Base-by-base conservation (phyloP, 2,797 vertebrate species). In the Ciconia nigra region DNA sequence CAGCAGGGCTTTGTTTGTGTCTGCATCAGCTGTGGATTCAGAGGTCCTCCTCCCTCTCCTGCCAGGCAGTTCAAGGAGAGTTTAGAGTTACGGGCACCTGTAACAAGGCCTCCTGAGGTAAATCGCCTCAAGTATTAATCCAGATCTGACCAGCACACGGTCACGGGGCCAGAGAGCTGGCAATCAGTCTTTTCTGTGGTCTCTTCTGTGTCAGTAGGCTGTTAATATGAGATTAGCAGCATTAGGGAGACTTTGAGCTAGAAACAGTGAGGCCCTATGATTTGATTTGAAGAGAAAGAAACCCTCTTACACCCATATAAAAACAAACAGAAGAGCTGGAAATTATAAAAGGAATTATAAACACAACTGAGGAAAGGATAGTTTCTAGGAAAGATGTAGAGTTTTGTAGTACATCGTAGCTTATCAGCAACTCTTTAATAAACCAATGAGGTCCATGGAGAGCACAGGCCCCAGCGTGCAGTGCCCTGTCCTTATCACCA, bases 91-190 rank as follows among this genome's bases (percentile, higher is more conserved):
- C 69, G 85, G 52, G 81, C 89, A 94, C 95, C 85, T 96, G 90
- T 80, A 87, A 31, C 70, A 84, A 93, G 87, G 94, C 91, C 63
- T 96, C 94, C 81, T 86, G 83, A 94, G 92, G 94, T 90, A 97
- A 97, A 97, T 97, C 96, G 41, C 83, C 95, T 97, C 96, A 96
- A 24, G 86, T 26, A 62, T 94, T 97, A 97, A 97, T 97, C 97
- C 95, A 96, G 92, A 89, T 96, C 93, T 93, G 96, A 95, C 70
- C 59, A 46, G 74, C 76, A 66, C 77, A 61, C n/a, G 58, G 96
- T 96, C 95, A 96, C 86, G 96, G 90, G 92, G 95, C 81, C 94
- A 96, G 69, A 69, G 92, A 63, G 72, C 92, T 94, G 92, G 82
- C 94, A 89, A 29, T 83, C 93, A 90, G 77, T 70, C 88, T 93